Conservation (phyloP, 2,888 invertebrate genomes). For the Stenurella melanura region DNA sequence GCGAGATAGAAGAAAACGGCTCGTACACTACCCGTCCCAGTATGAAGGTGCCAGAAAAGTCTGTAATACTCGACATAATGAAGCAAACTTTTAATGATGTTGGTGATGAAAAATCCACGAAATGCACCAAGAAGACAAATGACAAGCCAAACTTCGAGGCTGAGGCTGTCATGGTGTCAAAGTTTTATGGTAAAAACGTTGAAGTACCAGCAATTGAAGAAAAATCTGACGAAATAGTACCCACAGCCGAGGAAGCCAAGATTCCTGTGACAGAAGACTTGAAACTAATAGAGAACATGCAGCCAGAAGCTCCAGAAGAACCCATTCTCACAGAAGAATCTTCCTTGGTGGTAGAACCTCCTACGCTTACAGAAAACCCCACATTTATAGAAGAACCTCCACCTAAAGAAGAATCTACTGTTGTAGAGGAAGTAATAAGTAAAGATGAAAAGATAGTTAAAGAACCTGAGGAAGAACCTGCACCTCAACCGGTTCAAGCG, state of each 20-base stretch:
- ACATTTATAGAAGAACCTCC: neutral
- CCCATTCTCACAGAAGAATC: neutral
- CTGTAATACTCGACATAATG: constrained; percentile 76
- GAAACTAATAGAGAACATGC: neutral
- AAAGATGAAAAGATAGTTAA: neutral
- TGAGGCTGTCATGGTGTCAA: constrained; percentile 32
- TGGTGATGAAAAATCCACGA: constrained; percentile 50
- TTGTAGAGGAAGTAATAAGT: neutral
- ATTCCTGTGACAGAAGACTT: neutral
- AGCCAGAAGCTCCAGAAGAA: neutral
- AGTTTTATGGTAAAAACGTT: constrained; percentile 44
- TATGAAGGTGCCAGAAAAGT: constrained; percentile 76
- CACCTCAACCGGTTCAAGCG: neutral
- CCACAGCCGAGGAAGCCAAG: neutral
- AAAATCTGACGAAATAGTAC: neutral
- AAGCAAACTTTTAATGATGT: constrained; percentile 75
- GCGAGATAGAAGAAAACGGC: constrained; percentile 36
- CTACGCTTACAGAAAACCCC: neutral
- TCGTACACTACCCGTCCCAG: constrained; percentile 58
- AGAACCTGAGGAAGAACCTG: neutral
- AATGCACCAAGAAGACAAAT: neutral
- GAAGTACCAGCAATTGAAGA: constrained; percentile 15
- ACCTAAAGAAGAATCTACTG: neutral
- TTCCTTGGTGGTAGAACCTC: neutral
- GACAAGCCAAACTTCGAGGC: constrained; percentile 25